These are phyloP conservation scores for Psittacula derbiana DNA, from an alignment of 2,797 vertebrate species.

Conservation along the genomic window DNA sequence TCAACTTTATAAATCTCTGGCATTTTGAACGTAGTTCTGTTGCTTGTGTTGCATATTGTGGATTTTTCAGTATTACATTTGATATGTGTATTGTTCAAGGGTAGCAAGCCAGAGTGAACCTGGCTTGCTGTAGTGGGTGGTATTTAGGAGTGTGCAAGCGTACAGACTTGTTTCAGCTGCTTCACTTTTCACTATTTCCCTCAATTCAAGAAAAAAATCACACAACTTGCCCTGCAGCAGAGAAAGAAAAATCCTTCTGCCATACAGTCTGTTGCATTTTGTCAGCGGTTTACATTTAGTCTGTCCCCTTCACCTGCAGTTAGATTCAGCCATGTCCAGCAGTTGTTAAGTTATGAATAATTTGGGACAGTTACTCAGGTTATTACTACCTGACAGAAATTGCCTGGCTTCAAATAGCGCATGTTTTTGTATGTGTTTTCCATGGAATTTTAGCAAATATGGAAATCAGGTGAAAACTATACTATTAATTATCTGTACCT, in stretches of 20 bases:
- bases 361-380: not conserved
- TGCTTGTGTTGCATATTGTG: not conserved
- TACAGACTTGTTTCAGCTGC: not conserved
- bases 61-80: not conserved
- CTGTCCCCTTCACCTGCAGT: not conserved
- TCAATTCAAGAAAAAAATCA: not conserved
- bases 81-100: not conserved
- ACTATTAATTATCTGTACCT: not conserved
- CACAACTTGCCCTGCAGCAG: not conserved
- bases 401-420: not conserved
- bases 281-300: not conserved
- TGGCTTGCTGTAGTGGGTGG: not conserved
- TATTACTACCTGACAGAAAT: not conserved
- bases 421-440: accelerated
- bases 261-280: not conserved
- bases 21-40: not conserved
- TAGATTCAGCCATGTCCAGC: not conserved
- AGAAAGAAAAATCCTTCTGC: not conserved
- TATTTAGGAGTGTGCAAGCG: not conserved
- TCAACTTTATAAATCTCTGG: not conserved
- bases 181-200: not conserved
- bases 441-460: not conserved
- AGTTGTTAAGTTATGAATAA: not conserved
- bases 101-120: not conserved
- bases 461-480: not conserved